phyloP scores from a whole-genome alignment of 2,113 vertebrate species.

The Corvus moneduloides region DNA sequence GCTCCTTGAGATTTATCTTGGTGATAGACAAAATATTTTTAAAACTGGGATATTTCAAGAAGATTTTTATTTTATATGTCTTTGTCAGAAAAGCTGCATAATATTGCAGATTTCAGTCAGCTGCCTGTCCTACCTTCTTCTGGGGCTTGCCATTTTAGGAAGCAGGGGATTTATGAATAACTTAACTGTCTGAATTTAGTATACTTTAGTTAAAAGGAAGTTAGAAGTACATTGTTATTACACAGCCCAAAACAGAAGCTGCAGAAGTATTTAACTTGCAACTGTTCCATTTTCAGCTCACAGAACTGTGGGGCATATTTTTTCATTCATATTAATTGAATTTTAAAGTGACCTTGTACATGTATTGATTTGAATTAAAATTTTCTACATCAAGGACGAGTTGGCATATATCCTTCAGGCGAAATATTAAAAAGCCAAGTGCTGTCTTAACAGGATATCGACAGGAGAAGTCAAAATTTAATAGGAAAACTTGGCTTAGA shows the following conservation, averaged over 20 bases:
- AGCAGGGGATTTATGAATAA: conserved; percentile 52
- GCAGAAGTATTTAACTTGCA: conserved; percentile 54
- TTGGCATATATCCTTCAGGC: conserved; percentile 69
- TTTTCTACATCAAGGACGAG: conserved; percentile 76
- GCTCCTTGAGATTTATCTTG: conserved; percentile 43
- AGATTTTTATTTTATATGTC: conserved; percentile 39
- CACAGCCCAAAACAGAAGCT: conserved; percentile 14
- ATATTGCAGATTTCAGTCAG: conserved; percentile 52
- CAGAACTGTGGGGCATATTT: conserved; percentile 70
- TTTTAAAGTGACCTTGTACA: conserved; percentile 83
- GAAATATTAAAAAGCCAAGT: conserved; percentile 72
- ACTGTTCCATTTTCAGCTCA: conserved; percentile 65
- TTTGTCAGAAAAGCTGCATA: conserved; percentile 49
- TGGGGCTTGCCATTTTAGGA: conserved; percentile 51
- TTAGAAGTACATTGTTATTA: background rate
- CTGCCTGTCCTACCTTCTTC: conserved; percentile 59
- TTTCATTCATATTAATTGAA: conserved; percentile 84
- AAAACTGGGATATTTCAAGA: conserved; percentile 54
- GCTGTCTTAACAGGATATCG: conserved; percentile 66
- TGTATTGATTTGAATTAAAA: conserved; percentile 83
- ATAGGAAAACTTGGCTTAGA: conserved; percentile 19
- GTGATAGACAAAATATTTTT: conserved; percentile 53
- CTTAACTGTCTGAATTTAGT: conserved; percentile 24
- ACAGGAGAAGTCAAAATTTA: conserved; percentile 46
- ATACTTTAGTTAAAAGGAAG: conserved; percentile 24